Percentiles rank a stretch among this genome's conserved stretches.
Conservation (phyloP, 2,888 invertebrate genomes). For the Chesias legatella region DNA sequence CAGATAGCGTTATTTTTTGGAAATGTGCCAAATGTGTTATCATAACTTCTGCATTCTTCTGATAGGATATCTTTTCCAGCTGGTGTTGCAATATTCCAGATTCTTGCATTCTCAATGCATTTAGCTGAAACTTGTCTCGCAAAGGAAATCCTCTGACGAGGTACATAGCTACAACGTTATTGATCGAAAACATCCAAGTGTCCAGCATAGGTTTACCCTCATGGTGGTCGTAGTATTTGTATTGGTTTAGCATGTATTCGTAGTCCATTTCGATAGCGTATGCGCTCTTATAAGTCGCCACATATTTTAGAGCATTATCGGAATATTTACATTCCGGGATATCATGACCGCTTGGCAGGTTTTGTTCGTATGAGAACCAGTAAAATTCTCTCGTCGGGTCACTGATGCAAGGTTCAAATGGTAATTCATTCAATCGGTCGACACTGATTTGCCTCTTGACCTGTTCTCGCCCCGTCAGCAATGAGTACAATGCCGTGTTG, state of each 20-base stretch:
- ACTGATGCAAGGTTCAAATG: constrained; percentile 49
- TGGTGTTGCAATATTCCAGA: constrained; percentile 44
- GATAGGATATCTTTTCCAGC: constrained; percentile 30
- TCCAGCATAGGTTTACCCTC: constrained; percentile 42
- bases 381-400: constrained; percentile 38
- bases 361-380: constrained; percentile 40
- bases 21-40: constrained; percentile 21
- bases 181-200: constrained; percentile 35
- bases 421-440: constrained; percentile 33
- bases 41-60: constrained; percentile 9
- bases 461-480: constrained; percentile 43
- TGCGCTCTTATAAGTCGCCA: constrained; percentile 35
- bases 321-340: constrained; percentile 36
- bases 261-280: constrained; percentile 45
- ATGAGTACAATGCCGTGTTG: constrained; percentile 49
- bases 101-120: constrained; percentile 43
- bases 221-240: constrained; percentile 36
- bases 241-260: constrained; percentile 38
- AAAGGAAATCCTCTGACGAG: constrained; percentile 46
- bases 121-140: constrained; percentile 36
- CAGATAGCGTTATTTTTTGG: constrained; percentile 30
- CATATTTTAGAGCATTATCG: constrained; percentile 38
- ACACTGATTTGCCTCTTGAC: constrained; percentile 30
- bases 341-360: constrained; percentile 35
- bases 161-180: constrained; percentile 39